Evolutionary conservation across 1,140 invertebrate genomes (phyloP).

Genomic region (Arctopsyche grandis): DNA sequence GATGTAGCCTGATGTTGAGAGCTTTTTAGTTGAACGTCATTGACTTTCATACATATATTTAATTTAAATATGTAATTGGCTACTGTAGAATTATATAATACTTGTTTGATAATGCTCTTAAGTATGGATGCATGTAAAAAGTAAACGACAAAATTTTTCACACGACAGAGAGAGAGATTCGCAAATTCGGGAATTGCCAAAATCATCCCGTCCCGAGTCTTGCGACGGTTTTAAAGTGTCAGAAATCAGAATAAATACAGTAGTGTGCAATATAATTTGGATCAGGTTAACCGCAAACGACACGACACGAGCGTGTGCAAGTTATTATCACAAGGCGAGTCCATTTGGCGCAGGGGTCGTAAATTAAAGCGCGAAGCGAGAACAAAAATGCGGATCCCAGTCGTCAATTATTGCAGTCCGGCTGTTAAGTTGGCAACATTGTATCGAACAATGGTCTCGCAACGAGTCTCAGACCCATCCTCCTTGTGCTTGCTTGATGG

Average conservation of each 20-base stretch:
- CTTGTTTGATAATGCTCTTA: too few species aligned
- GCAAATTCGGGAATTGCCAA: too few species aligned
- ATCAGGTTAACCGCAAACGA: not conserved
- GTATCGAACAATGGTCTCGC: slow-evolving; percentile 19
- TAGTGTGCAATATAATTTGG: not conserved
- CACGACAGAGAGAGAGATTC: too few species aligned
- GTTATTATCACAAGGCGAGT: not conserved
- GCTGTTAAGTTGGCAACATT: slow-evolving; percentile 14
- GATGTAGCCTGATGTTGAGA: too few species aligned
- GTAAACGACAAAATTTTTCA: too few species aligned
- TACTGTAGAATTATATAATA: too few species aligned
- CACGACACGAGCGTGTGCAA: not conserved
- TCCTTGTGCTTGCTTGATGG: not conserved
- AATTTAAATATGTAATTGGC: too few species aligned
- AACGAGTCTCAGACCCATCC: not conserved
- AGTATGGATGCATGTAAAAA: too few species aligned
- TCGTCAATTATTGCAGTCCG: not conserved
- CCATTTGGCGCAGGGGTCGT: not conserved
- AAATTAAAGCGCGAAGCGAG: not conserved
- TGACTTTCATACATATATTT: too few species aligned
- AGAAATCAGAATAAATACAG: not conserved
- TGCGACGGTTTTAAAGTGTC: too few species aligned
- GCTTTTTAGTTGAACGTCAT: too few species aligned
- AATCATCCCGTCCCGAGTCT: too few species aligned
- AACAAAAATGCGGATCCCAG: not conserved